phyloP scores from a whole-genome alignment of 2,113 vertebrate genomes.

The Rhinogobius similis region DNA sequence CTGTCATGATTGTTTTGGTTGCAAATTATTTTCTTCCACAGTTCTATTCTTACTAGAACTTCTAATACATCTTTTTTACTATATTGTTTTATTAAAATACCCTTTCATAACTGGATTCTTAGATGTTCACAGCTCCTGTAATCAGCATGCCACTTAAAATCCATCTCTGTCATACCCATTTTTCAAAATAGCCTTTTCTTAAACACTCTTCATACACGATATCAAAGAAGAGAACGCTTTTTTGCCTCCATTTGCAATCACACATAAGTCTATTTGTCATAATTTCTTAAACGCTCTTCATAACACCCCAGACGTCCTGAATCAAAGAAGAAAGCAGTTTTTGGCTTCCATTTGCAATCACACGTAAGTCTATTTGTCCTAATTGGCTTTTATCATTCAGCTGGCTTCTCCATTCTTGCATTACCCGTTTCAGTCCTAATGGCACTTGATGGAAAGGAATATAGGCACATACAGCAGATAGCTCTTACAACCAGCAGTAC shows the following conservation, averaged over 20 bases:
- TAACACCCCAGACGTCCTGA: not conserved
- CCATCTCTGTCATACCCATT: constrained; percentile 21
- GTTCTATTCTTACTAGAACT: no score
- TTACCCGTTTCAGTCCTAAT: constrained; percentile 18
- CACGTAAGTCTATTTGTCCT: constrained; percentile 25
- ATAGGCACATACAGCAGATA: constrained; percentile 7
- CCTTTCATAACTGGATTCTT: constrained; percentile 7
- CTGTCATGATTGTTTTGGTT: no score
- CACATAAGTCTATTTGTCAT: constrained; percentile 24
- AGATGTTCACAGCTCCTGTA: constrained; percentile 6
- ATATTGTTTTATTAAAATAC: not conserved
- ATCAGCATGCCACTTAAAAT: constrained; percentile 11
- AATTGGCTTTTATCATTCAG: constrained; percentile 38
- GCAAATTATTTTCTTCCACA: no score
- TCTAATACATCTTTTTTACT: no score
- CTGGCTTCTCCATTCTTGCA: not conserved
- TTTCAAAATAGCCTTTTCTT: constrained; percentile 34
- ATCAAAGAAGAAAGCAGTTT: constrained; percentile 48
- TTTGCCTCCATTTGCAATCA: constrained; percentile 9
- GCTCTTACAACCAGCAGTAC: not conserved
- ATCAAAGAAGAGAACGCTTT: constrained; percentile 48
- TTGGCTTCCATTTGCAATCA: constrained; percentile 9
- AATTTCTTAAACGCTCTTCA: constrained; percentile 27
- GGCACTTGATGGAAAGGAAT: constrained; percentile 12
- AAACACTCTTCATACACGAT: constrained; percentile 13